Evolutionary conservation across 2,888 invertebrate genomes (phyloP).

Genomic region (Dolomedes plantarius): DNA sequence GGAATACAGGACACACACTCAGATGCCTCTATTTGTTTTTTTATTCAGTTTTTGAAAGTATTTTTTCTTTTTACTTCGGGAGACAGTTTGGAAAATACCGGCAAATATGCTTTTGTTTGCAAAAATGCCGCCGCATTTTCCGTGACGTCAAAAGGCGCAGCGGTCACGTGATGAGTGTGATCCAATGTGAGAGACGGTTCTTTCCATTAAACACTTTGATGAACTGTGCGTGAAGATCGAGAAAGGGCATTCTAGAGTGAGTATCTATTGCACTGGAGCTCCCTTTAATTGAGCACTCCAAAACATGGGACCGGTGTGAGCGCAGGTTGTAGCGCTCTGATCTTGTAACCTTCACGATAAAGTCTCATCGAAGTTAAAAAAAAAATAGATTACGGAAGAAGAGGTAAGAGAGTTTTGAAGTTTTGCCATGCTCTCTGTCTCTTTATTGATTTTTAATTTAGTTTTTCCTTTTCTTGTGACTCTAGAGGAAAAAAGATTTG

Average conservation of each 20-base stretch:
- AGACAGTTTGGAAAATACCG: not conserved
- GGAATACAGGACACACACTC: too few species aligned
- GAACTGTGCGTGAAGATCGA: not conserved
- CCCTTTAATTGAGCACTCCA: too few species aligned
- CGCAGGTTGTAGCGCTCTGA: too few species aligned
- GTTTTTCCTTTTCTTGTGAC: not conserved
- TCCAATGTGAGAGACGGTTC: slow-evolving; percentile 12
- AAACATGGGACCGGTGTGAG: too few species aligned
- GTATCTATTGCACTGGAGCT: too few species aligned
- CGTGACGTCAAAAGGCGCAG: slow-evolving; percentile 53
- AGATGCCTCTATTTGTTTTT: too few species aligned
- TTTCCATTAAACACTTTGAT: not conserved
- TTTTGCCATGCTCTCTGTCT: not conserved
- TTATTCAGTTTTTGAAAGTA: too few species aligned
- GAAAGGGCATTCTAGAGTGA: not conserved
- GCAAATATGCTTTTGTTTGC: slow-evolving; percentile 33
- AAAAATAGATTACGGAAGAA: not conserved
- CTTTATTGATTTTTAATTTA: not conserved
- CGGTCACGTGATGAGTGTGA: slow-evolving; percentile 24
- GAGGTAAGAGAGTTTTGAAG: not conserved
- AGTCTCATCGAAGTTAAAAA: too few species aligned
- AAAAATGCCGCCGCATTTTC: slow-evolving; percentile 36
- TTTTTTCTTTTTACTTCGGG: too few species aligned
- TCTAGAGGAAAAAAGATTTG: too few species aligned
- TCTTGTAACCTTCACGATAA: too few species aligned